Percentiles rank a stretch among this genome's conserved stretches.
Evolutionary conservation across 2,888 invertebrate genomes (phyloP).

Genomic region (Morinoia aosen): DNA sequence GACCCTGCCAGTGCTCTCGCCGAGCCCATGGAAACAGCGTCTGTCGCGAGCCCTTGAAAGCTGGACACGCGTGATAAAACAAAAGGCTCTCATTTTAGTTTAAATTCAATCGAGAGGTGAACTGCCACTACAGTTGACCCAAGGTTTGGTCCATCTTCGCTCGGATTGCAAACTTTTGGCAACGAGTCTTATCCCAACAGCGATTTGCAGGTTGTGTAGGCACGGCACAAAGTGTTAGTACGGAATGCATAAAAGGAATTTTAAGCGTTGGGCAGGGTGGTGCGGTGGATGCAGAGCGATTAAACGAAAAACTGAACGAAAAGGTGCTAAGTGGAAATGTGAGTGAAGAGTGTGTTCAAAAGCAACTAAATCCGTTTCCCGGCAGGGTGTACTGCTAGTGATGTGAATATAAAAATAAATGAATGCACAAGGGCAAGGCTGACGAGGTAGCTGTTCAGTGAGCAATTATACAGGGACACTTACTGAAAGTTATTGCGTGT

Average conservation of each 20-base stretch:
- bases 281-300: not conserved
- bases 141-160: not conserved
- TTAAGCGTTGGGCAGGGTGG: not conserved
- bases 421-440: no score
- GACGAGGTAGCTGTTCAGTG: no score
- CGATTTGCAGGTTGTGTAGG: not conserved
- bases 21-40: not conserved
- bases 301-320: no score
- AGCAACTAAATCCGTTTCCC: no score
- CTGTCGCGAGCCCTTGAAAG: not conserved
- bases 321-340: no score
- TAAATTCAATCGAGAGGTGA: not conserved
- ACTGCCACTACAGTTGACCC: not conserved
- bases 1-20: not conserved
- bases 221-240: not conserved
- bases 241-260: not conserved
- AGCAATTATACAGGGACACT: no score
- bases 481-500: no score
- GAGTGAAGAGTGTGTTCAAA: no score
- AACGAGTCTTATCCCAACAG: not conserved
- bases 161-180: not conserved
- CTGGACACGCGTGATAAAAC: not conserved
- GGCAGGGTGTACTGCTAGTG: no score
- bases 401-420: no score
- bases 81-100: not conserved